Base-by-base conservation (phyloP, 2,888 invertebrate species). In the Ariolimax columbianus region DNA sequence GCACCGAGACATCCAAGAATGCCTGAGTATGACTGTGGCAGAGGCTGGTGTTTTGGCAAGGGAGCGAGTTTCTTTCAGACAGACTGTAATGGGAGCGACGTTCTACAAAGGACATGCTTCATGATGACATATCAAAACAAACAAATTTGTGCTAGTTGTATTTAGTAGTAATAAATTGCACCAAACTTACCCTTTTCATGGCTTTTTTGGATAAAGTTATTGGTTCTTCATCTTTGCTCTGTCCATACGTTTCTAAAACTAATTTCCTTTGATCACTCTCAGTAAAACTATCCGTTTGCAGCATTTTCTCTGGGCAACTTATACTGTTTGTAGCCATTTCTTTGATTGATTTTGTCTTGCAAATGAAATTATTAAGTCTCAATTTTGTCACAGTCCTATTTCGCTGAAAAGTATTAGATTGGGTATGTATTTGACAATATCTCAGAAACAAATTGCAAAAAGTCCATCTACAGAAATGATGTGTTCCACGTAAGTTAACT, bases 121-220 rank as follows among this genome's bases (percentile, higher is more conserved):
- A n/a, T n/a, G n/a, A n/a, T n/a, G n/a, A n/a, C n/a, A n/a, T n/a
- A n/a, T n/a, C n/a, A n/a, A n/a, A n/a, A n/a, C n/a, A n/a, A n/a
- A n/a, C n/a, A n/a, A n/a, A n/a, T n/a, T n/a, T n/a, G n/a, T n/a
- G n/a, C n/a, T n/a, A n/a, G n/a, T n/a, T n/a, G n/a, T n/a, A n/a
- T n/a, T n/a, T n/a, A n/a, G n/a, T n/a, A n/a, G n/a, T 59, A 17
- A 26, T 9, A 59, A 59, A 59, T 14, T 59, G 11, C 4, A 59
- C 9, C 11, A 7, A 63, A 72, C 72, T 72, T 77, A 77, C 77
- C 30, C 55, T 43, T 51, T 77, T 77, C 77, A 77, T 30, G 6
- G 77, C 77, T 55, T n/a, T 77, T 47, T 77, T 77, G 9, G 77
- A 77, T 77, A 77, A 51, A 33, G 51, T 36, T 14, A 51, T 77